Conservation (phyloP, 2,113 vertebrate genomes). For the Rana temporaria region DNA sequence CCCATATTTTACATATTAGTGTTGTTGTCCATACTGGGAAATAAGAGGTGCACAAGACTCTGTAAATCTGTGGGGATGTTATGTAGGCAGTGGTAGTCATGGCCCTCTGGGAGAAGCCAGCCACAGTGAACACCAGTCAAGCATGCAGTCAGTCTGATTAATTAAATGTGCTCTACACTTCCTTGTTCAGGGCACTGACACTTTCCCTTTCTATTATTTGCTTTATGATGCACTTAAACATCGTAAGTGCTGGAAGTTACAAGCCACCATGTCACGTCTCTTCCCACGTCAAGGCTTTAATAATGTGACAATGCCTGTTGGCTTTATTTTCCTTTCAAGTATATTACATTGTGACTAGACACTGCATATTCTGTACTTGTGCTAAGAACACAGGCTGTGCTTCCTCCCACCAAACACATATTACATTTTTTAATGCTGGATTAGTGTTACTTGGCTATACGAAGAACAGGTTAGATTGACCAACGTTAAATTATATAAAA, state of each 20-base stretch:
- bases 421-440: background rate
- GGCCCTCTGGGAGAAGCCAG: conserved; percentile 47
- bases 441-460: background rate
- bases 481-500: background rate
- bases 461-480: background rate
- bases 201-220: conserved; percentile 47
- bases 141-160: conserved; percentile 46
- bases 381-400: background rate
- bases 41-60: background rate
- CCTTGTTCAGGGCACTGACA: conserved; percentile 57
- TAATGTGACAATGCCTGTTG: conserved; percentile 50
- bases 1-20: too few relatives aligned
- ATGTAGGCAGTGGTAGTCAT: background rate
- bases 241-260: conserved; percentile 23
- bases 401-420: background rate
- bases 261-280: conserved; percentile 52
- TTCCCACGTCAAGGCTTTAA: background rate
- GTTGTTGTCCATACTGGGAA: background rate
- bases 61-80: background rate
- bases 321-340: conserved; percentile 41
- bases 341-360: background rate
- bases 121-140: conserved; percentile 13
- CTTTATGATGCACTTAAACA: conserved; percentile 6
- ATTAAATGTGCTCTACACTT: conserved; percentile 17
- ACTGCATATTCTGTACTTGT: background rate